Base-by-base conservation (phyloP, 2,113 vertebrate species). In the Eira barbara region DNA sequence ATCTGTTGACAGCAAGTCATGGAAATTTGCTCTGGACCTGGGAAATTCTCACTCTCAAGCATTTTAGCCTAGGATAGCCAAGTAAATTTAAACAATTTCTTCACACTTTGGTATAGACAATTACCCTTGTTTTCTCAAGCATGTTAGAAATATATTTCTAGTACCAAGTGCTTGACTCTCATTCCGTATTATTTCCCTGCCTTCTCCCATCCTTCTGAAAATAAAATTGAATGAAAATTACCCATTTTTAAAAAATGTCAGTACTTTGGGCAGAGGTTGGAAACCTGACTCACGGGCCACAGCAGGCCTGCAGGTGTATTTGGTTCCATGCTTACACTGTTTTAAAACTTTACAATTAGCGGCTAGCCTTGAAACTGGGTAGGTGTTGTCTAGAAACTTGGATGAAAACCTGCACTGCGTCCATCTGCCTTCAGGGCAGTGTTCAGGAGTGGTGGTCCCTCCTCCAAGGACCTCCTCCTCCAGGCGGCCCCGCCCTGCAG, bases 161-260 rank as follows among this genome's bases (percentile, higher is more conserved):
- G 34, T 23, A 76, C n/a, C 42, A 47, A 27, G 34, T 45, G 21
- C 21, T 92, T 84, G 34, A 67, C 59, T 74, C 25, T 88, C 49
- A 9, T 94, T 81, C 6, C 8, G 2, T 47, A n/a, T 31, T 34
- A 61, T 82, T 76, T 57, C 55, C 31, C 42, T 47, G 42, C 18
- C 49, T 80, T 49, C 5, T 21, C 42, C 42, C 18, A 63, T 63
- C 82, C 89, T 92, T 87, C 96, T 73, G 17, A 76, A 95, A 93
- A 61, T 55, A 74, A 87, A 87, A 74, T 45, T 63, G 36, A 87
- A 73, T 15, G 94, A 55, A 87, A 95, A 63, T 85, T 23, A 90
- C 59, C 52, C 47, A 29, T 57, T 52, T 34, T 42, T 31, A 80
- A 76, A 47, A 78, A 47, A 52, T 14, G 29, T 69, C 29, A 57